Conservation (phyloP, 35 echinoderm and acorn worm species). For the Amphiura filiformis region DNA sequence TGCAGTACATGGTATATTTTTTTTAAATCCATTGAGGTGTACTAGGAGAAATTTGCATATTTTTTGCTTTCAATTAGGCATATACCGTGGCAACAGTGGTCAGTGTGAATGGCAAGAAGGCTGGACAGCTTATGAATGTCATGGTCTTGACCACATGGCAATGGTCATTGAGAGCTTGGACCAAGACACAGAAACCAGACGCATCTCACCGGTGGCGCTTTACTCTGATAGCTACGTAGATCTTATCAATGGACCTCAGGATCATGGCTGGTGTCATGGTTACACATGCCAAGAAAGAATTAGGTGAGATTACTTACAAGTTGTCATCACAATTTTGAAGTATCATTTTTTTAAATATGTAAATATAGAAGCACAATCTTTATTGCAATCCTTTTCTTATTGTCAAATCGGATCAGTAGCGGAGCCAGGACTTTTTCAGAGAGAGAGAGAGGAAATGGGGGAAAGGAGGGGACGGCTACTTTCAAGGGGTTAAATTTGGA, state of each 20-base stretch:
- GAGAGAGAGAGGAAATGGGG: no score
- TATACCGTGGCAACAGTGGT: slow-evolving; percentile 48
- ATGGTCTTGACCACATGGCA: slow-evolving; percentile 75
- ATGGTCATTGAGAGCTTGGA: slow-evolving; percentile 97
- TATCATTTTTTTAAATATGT: no score
- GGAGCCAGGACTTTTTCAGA: no score
- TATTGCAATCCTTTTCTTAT: no score
- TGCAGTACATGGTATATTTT: no score
- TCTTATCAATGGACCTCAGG: slow-evolving; percentile 93
- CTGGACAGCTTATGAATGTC: slow-evolving; percentile 85
- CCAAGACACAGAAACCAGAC: slow-evolving; percentile 72
- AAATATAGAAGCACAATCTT: no score
- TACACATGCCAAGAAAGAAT: slow-evolving; percentile 98
- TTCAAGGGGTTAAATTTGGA: no score
- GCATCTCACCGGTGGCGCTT: slow-evolving; percentile 76
- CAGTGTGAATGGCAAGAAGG: slow-evolving; percentile 52
- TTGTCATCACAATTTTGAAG: no score
- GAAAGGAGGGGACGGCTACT: no score
- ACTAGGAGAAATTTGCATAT: background rate
- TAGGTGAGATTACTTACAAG: background rate
- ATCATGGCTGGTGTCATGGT: slow-evolving; percentile 94
- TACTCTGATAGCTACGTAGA: slow-evolving; percentile 72
- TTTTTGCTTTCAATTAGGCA: slow-evolving; percentile 43
- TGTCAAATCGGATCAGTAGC: no score
- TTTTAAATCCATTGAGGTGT: no score